Evolutionary conservation across 1,140 invertebrate species (phyloP).

Genomic region (Plodia interpunctella): DNA sequence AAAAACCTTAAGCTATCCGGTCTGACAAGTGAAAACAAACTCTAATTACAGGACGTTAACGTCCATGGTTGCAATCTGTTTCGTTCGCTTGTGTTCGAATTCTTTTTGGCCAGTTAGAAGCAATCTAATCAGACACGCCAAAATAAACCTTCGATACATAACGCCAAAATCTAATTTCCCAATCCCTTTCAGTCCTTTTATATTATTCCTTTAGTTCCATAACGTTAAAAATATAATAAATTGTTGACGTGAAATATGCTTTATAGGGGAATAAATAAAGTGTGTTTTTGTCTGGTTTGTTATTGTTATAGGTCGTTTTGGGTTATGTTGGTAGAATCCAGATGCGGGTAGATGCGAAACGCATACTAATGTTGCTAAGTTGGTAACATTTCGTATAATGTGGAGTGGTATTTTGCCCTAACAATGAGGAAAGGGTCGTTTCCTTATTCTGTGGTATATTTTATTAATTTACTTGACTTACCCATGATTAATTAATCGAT

Average conservation of each 20-base stretch:
- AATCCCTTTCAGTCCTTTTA: neutral
- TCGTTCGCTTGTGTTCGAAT: neutral
- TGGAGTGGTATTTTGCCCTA: neutral
- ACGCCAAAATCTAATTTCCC: too few relatives aligned
- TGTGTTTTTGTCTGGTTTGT: neutral
- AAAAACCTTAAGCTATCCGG: neutral
- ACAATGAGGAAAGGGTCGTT: too few relatives aligned
- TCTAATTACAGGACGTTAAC: neutral
- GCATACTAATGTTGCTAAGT: neutral
- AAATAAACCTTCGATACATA: too few relatives aligned
- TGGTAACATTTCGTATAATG: neutral
- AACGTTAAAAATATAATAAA: neutral
- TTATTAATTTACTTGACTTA: too few relatives aligned
- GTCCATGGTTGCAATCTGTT: neutral
- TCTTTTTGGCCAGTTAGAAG: neutral
- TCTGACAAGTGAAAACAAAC: neutral
- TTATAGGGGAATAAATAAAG: neutral
- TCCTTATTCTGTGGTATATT: too few relatives aligned
- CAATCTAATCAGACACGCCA: too few relatives aligned
- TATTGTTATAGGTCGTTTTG: neutral
- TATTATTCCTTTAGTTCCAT: neutral
- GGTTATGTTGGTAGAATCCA: neutral
- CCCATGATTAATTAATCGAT: too few relatives aligned
- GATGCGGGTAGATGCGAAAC: conserved; percentile 3
- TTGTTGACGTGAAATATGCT: neutral